These are phyloP conservation scores for Plutomurus gul DNA, from an alignment of 1,140 invertebrate species.

Conservation along the genomic window DNA sequence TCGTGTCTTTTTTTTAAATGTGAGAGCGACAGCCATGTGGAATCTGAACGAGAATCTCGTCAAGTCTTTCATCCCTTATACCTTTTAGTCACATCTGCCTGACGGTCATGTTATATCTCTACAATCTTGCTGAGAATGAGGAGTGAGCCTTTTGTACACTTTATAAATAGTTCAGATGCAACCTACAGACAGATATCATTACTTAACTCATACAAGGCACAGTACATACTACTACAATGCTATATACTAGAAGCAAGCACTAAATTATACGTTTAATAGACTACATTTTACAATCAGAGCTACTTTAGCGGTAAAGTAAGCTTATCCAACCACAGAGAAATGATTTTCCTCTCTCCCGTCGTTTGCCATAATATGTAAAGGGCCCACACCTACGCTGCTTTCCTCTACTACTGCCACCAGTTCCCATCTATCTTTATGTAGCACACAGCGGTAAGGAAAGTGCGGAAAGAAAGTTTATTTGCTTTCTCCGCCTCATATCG, in stretches of 20 bases:
- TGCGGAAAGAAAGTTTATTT: conserved; percentile 2
- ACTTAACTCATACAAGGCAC: no score
- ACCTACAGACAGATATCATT: no score
- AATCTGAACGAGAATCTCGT: conserved; percentile 1
- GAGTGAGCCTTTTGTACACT: neutral
- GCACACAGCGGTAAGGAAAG: no score
- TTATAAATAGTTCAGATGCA: no score
- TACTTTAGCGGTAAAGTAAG: neutral
- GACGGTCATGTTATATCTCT: neutral
- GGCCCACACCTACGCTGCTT: neutral
- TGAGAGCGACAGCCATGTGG: neutral
- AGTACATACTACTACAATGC: no score
- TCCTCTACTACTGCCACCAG: no score
- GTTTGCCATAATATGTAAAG: neutral
- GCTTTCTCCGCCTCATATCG: neutral
- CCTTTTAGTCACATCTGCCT: neutral
- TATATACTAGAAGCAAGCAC: no score
- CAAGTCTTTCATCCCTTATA: neutral
- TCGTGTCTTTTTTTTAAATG: neutral
- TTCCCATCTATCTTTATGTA: no score
- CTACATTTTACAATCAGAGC: neutral
- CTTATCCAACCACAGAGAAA: neutral
- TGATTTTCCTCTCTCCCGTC: neutral
- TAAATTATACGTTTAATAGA: no score
- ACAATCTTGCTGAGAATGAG: no score